These are phyloP conservation scores for Tokudaia tokunoshimensis DNA, from an alignment of 2,797 vertebrate genomes.

Conservation along the genomic window DNA sequence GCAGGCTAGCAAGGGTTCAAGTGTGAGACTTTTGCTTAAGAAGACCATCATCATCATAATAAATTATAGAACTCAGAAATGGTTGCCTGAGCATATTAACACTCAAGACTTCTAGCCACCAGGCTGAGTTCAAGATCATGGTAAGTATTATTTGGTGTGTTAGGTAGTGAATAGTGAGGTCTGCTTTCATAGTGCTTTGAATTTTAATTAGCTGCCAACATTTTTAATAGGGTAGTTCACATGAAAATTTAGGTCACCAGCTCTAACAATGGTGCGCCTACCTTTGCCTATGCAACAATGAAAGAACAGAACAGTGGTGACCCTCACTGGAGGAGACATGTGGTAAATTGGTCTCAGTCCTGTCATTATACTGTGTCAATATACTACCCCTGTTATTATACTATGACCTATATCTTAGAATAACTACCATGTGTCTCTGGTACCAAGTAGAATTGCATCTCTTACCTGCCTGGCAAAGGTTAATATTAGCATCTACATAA, in stretches of 20 bases:
- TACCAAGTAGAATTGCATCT: background rate
- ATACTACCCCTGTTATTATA: background rate
- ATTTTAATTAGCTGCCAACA: conserved; percentile 25
- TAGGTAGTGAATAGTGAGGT: background rate
- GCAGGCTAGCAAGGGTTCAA: background rate
- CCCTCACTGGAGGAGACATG: background rate
- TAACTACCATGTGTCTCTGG: background rate
- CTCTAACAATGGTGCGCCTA: background rate
- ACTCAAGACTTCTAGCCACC: conserved; percentile 2
- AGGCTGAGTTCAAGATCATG: background rate
- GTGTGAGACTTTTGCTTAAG: background rate
- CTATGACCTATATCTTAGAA: background rate
- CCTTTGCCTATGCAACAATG: background rate
- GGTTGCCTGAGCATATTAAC: background rate
- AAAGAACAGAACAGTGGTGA: background rate
- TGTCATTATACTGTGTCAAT: background rate
- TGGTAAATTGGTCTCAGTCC: background rate
- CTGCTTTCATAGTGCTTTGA: background rate
- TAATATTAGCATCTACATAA: background rate
- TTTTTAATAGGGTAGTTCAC: background rate
- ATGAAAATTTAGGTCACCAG: conserved; percentile 15
- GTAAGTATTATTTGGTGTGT: background rate
- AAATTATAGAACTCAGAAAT: background rate
- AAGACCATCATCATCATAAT: background rate
- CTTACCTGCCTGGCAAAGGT: background rate